Conservation (phyloP, 1,140 invertebrate species). For the Ceratina japonica region DNA sequence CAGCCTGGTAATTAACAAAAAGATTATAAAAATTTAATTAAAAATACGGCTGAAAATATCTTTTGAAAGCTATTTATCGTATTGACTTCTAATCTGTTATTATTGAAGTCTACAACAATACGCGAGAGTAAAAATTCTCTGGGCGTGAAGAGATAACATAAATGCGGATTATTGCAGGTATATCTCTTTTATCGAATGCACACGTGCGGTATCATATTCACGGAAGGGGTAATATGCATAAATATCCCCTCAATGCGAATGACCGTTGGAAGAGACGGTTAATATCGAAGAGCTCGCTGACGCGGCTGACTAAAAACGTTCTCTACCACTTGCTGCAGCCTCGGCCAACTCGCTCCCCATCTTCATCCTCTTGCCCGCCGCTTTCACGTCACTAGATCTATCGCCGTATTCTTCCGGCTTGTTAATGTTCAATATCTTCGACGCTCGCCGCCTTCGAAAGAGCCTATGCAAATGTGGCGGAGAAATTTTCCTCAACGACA, state of each 20-base stretch:
- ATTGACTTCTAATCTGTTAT: no score
- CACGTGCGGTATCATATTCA: slow-evolving; percentile 23
- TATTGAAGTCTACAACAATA: no score
- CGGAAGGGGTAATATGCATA: slow-evolving; percentile 23
- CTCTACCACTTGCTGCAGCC: background rate
- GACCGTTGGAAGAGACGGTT: slow-evolving; percentile 24
- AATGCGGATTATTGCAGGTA: background rate
- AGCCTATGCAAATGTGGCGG: background rate
- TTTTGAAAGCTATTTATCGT: no score
- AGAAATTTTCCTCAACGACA: background rate
- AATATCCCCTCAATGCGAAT: slow-evolving; percentile 14
- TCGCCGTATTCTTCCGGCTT: slow-evolving; percentile 21
- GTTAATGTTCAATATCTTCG: slow-evolving; percentile 46
- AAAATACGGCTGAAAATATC: no score
- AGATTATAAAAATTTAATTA: background rate
- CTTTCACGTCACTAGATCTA: slow-evolving; percentile 4
- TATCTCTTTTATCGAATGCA: slow-evolving; percentile 19
- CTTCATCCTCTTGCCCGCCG: background rate
- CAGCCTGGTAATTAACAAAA: background rate
- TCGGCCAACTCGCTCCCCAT: background rate
- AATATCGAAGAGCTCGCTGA: slow-evolving; percentile 51
- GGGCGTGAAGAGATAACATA: no score
- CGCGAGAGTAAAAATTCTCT: no score
- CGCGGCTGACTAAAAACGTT: slow-evolving; percentile 23
- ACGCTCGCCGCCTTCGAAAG: background rate